Evolutionary conservation across 1,140 invertebrate species (phyloP).

Genomic region (Drosophila prosaltans): DNA sequence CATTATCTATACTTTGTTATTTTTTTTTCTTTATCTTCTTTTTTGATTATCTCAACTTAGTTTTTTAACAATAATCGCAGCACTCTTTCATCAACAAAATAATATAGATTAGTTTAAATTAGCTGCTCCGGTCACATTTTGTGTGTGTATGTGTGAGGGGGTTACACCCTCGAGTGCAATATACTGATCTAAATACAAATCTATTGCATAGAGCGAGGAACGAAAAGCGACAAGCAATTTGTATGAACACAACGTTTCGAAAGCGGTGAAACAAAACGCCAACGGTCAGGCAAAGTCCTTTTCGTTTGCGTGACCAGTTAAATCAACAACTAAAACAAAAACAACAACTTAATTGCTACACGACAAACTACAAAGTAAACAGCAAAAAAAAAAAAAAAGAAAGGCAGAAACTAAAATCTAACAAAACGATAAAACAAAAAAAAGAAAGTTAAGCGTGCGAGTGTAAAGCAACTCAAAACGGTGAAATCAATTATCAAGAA

Average conservation of each 20-base stretch:
- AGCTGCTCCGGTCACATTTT: no score
- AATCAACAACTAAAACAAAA: not conserved
- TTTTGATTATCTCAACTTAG: no score
- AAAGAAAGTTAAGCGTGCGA: not conserved
- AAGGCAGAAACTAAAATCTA: not conserved
- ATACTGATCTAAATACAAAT: slow-evolving; percentile 19
- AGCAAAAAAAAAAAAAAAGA: not conserved
- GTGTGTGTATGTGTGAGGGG: no score
- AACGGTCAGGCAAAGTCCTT: slow-evolving; percentile 4
- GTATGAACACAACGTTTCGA: slow-evolving; percentile 46
- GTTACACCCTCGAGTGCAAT: no score
- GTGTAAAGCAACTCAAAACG: not conserved
- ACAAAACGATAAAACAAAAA: not conserved
- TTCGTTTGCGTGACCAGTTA: slow-evolving; percentile 2
- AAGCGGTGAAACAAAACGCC: slow-evolving; percentile 54
- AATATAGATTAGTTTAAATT: no score
- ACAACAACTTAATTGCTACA: slow-evolving; percentile 10
- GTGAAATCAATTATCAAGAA: slow-evolving; percentile 4
- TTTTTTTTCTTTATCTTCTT: no score
- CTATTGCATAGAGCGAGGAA: slow-evolving; percentile 49
- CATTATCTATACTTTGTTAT: no score
- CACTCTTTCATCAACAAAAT: no score
- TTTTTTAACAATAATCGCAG: no score
- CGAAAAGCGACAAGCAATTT: slow-evolving; percentile 70
- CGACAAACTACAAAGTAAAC: not conserved